Base-by-base conservation (phyloP, 2,113 vertebrate species). In the Prinia subflava region DNA sequence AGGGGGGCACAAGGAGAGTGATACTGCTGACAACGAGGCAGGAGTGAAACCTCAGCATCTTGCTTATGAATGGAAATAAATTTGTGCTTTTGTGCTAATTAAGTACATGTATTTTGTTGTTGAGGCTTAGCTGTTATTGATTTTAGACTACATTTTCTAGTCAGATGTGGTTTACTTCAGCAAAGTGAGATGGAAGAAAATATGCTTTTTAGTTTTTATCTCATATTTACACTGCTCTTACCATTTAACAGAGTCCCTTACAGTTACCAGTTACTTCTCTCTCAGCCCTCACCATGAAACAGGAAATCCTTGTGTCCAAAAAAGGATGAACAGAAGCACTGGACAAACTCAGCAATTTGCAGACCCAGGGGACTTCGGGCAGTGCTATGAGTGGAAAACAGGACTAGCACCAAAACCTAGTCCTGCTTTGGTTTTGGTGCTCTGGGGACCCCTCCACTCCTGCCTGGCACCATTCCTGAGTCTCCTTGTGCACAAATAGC, bases 401-500 rank as follows among this genome's bases (percentile, higher is more conserved):
- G 35, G n/a, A 27, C 9, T 59, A 46, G 39, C 78, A 65, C 24
- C 3, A 35, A 87, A 81, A 5, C 6, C 28, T 18, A 18, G 42
- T 59, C 55, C 33, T 42, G 31, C 27, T 50, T 27, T 37, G 33
- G 22, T 30, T 55, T 28, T 28, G 3, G 31, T 50, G 42, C 33
- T 5, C 7, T 67, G 39, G 33, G 22, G 25, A 63, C 15, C 35
- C 25, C 57, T 67, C 39, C 2, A 5, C 4, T 79, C 55, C 50
- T 27, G 27, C 69, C 20, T 70, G n/a, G 60, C 31, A 17, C 31
- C 2, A 3, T n/a, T 21, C 27, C 50, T 0, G 1, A 62, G n/a
- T 21, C 15, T 55, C 10, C 33, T 5, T 0, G 0, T 42, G 30
- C 64, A 68, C 35, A 2, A 1, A 15, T 0, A 4, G n/a, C 3